These are phyloP conservation scores for Muscicapa adusta DNA, from an alignment of 2,113 vertebrate species.

Conservation along the genomic window DNA sequence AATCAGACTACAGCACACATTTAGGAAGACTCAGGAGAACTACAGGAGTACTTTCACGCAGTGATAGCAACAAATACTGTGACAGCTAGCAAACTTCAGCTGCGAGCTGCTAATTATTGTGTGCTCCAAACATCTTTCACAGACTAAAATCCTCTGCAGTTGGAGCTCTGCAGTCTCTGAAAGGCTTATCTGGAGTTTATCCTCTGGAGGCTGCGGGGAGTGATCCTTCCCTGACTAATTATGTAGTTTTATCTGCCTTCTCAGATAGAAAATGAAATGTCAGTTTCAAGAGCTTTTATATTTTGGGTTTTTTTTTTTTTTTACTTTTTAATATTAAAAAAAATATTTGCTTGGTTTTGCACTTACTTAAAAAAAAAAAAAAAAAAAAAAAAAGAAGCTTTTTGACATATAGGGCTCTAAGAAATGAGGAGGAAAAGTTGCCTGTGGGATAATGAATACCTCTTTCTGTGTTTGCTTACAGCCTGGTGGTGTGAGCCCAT, in stretches of 20 bases:
- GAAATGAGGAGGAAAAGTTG: not conserved
- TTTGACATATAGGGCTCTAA: not conserved
- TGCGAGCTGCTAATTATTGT: conserved; percentile 15
- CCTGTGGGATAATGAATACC: not conserved
- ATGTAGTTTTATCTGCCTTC: not conserved
- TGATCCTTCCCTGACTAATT: conserved; percentile 7
- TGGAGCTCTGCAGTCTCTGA: not conserved
- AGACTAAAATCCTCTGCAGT: not conserved
- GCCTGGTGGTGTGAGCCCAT: not conserved
- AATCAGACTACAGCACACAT: not conserved
- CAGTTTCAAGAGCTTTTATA: not conserved
- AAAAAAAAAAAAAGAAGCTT: not conserved
- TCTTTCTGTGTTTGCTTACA: not conserved
- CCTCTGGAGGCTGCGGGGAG: not conserved
- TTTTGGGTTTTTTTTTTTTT: not conserved
- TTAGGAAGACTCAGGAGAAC: not conserved
- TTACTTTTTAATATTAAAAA: not conserved
- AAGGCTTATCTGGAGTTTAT: conserved; percentile 11
- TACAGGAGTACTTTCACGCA: not conserved
- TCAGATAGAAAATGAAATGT: not conserved
- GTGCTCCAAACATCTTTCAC: not conserved
- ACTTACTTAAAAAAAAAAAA: not conserved
- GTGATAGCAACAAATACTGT: conserved; percentile 12
- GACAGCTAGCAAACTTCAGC: conserved; percentile 24
- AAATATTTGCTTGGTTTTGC: not conserved